phyloP scores from a whole-genome alignment of 2,113 vertebrate species.

The Pelodiscus sinensis region DNA sequence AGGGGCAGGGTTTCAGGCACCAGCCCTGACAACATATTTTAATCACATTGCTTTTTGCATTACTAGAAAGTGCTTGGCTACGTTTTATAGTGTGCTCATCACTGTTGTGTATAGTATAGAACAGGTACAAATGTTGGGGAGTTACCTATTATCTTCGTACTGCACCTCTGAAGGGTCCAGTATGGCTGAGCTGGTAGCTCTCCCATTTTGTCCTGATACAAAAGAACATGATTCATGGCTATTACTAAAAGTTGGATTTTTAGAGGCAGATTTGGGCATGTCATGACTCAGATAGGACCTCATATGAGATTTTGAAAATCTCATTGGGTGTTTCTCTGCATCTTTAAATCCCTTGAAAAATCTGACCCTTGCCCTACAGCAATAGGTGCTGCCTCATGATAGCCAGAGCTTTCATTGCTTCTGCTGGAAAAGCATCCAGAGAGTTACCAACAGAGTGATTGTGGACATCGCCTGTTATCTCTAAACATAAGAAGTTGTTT shows the following conservation, averaged over 20 bases:
- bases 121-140: rapidly evolving
- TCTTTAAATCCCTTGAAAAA: neutral
- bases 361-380: neutral
- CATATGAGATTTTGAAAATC: neutral
- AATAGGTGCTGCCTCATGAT: neutral
- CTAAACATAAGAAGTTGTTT: neutral
- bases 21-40: neutral
- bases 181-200: rapidly evolving
- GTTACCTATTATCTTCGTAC: neutral
- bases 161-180: neutral
- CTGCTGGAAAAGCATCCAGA: neutral
- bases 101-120: neutral
- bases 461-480: neutral
- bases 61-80: neutral
- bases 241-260: neutral
- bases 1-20: too few relatives aligned
- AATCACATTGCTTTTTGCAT: neutral
- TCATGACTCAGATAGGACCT: neutral
- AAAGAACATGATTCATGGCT: neutral
- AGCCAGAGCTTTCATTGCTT: neutral
- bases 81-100: too few relatives aligned
- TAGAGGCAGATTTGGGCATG: neutral
- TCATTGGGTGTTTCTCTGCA: neutral
- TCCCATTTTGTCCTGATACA: neutral
- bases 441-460: neutral